These are phyloP conservation scores for Actias luna DNA, from an alignment of 2,888 invertebrate genomes.

Conservation along the genomic window DNA sequence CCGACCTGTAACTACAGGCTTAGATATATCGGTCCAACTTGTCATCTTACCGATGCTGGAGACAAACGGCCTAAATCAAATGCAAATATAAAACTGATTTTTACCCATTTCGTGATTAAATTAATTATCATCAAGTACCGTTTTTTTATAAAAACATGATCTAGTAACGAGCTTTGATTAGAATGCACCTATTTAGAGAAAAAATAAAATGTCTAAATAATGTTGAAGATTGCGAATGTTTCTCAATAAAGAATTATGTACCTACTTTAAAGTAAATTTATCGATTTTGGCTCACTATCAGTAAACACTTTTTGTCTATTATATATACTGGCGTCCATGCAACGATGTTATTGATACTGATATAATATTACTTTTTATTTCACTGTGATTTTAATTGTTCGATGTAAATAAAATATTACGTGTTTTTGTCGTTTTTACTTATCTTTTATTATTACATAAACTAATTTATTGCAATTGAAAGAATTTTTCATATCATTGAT, in stretches of 20 bases:
- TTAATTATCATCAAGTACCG: neutral
- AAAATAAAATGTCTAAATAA: neutral
- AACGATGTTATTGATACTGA: slow-evolving; percentile 52
- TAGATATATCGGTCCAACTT: neutral
- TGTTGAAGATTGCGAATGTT: neutral
- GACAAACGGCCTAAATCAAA: neutral
- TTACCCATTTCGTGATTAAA: neutral
- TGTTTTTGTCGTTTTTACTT: slow-evolving; percentile 44
- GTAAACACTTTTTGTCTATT: neutral
- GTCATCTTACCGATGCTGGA: neutral
- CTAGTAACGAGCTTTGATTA: neutral
- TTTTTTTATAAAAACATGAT: neutral
- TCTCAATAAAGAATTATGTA: neutral
- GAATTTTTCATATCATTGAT: too few relatives aligned
- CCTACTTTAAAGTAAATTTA: neutral
- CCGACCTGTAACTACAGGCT: neutral
- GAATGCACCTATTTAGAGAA: neutral
- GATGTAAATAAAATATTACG: slow-evolving; percentile 71
- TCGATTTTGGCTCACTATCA: neutral
- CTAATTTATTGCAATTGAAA: too few relatives aligned
- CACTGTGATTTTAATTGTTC: slow-evolving; percentile 75
- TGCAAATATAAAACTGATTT: neutral
- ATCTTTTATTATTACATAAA: too few relatives aligned
- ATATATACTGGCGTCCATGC: slow-evolving; percentile 34
- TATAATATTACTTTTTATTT: slow-evolving; percentile 56